Percentiles rank a stretch among this genome's conserved stretches.
phyloP scores from a whole-genome alignment of 2,113 vertebrate genomes.

The Bombycilla garrulus region DNA sequence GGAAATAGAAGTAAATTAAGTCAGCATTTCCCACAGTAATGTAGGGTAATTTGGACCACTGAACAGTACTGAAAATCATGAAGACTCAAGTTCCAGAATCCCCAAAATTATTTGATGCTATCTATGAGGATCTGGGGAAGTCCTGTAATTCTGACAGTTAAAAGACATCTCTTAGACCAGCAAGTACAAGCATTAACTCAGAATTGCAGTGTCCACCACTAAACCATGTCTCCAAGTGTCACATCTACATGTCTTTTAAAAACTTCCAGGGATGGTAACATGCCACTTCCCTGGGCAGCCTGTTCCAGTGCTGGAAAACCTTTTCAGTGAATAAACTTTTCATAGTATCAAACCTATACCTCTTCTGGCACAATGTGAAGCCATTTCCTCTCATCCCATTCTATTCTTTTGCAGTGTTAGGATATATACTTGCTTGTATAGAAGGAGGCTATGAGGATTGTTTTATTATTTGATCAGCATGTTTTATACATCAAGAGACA shows the following conservation, averaged over 20 bases:
- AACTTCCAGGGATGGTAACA: background rate
- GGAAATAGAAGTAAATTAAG: background rate
- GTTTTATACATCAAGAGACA: background rate
- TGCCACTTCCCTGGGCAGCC: background rate
- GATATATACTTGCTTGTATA: background rate
- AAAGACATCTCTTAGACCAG: background rate
- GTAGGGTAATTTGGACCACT: background rate
- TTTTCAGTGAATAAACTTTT: background rate
- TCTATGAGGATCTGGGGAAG: background rate
- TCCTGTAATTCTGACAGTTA: background rate
- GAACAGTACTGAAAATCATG: fast-evolving
- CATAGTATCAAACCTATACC: background rate
- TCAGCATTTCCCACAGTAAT: background rate
- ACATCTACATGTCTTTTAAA: background rate
- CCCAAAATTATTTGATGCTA: background rate
- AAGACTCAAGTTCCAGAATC: background rate
- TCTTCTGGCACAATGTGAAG: background rate
- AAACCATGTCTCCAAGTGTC: background rate
- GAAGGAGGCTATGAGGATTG: background rate
- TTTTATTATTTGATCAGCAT: background rate
- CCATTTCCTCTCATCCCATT: background rate
- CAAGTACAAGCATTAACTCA: background rate
- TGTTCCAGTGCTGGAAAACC: background rate
- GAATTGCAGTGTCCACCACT: background rate
- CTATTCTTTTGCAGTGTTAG: background rate